Evolutionary conservation across 1,140 invertebrate genomes (phyloP).

Genomic region (Drosophila kanapiae): DNA sequence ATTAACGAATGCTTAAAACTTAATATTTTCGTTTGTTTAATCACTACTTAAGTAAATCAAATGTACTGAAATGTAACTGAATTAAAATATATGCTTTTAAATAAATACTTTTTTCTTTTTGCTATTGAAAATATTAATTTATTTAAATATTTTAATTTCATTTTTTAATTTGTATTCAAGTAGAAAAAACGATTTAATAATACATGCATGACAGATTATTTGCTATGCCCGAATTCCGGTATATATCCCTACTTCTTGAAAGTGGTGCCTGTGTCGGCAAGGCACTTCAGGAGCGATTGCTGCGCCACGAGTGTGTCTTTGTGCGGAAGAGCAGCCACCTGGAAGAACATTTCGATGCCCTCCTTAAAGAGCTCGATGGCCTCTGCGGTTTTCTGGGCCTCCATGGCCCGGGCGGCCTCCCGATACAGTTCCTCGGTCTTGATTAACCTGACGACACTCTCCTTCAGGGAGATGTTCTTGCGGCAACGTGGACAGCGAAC

Average conservation of each 20-base stretch:
- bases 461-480: slow-evolving; percentile 86
- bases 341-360: slow-evolving; percentile 86
- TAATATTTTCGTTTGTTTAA: neutral
- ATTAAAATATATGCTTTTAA: too few species aligned
- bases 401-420: slow-evolving; percentile 85
- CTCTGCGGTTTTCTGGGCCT: slow-evolving; percentile 82
- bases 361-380: slow-evolving; percentile 85
- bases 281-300: slow-evolving; percentile 87
- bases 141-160: neutral
- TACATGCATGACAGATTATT: slow-evolving; percentile 24
- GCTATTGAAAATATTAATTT: neutral
- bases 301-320: slow-evolving; percentile 87
- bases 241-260: slow-evolving; percentile 60
- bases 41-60: neutral
- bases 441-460: slow-evolving; percentile 85
- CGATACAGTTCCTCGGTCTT: slow-evolving; percentile 86
- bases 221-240: neutral
- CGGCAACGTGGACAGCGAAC: slow-evolving; percentile 87
- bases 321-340: slow-evolving; percentile 87
- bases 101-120: neutral
- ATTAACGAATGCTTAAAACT: too few species aligned
- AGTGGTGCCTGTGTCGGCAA: slow-evolving; percentile 84
- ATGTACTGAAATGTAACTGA: neutral
- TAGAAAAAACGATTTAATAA: slow-evolving; percentile 43
- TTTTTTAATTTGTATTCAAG: slow-evolving; percentile 13